Base-by-base conservation (phyloP, 1,140 invertebrate species). In the Penaeus chinensis region DNA sequence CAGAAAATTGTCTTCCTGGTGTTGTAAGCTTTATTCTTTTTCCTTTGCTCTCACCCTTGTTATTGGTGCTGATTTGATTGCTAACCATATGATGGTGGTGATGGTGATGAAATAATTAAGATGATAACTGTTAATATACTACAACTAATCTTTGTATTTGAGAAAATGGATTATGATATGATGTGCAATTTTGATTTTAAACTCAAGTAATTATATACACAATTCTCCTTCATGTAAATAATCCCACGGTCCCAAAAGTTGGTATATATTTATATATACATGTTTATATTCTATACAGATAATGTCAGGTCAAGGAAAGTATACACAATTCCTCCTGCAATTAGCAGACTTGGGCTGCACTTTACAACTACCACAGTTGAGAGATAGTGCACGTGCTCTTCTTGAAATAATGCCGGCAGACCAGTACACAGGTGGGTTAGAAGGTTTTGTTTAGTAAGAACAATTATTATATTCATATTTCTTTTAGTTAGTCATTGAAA, bases 381-480 rank as follows among this genome's bases (percentile, higher is more conserved):
- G 97, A 71, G 97, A 99, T 91, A 95, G 96, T 83, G 97, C 96
- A 7, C 94, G 97, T 90, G 94, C 95, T 84, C 93, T 99, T 37
- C 94, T 99, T n/a, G 96, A 97, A 92, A 93, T 98, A 66, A 95
- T 99, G 92, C 98, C 98, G 74, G 95, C 96, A 88, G 97, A 98
- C 93, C 94, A 93, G n/a, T 92, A 94, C 71, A 96, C 95, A 10
- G 94, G 90, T 89, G 79, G 10, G 27, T 54, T 1, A 65, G 54
- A 54, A 54, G 54, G 16, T 54, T 54, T 54, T 54, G 54, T 54
- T 32, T 42, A 8, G 37, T 54, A 54, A 54, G 11, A 54, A 54
- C 16, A 8, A 54, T 54, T 16, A 13, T 11, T 54, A 54, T 54
- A 54, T 54, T 54, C 11, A 2, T 16, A 71, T 71, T 71, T 71